Base-by-base conservation (phyloP, 1,140 invertebrate species). In the Sycophila sp. region DNA sequence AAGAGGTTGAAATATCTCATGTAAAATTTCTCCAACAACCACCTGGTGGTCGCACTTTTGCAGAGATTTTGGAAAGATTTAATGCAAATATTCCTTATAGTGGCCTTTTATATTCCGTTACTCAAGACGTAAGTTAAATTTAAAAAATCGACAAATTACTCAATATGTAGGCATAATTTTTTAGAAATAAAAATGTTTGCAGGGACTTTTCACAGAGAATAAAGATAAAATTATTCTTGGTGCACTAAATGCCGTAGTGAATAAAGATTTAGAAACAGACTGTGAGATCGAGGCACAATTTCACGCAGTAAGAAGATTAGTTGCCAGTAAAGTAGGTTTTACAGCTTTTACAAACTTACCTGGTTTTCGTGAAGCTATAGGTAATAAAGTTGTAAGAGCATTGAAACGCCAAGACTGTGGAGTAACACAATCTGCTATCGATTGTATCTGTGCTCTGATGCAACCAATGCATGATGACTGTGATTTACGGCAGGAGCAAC, bases 401-500 rank as follows among this genome's bases (percentile, higher is more conserved):
- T 84, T 99, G 69, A 94, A 96, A 68, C 88, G 93, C 73, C 94
- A 96, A 76, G 91, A 96, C 82, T 91, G 93, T 77, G 96, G 93
- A 22, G 94, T 99, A 15, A 95, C 96, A 24, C 96, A 99, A 87
- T 95, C 97, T 7, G 97, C 96, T 11, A 91, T 99, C 69, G 98
- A 99, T 86, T 97, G 98, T 87, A 91, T 99, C 58, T 98, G 96
- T 87, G 96, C 98, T 30, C 88, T 99, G 11, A 98, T 99, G 95
- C 97, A 99, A 86, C 98, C 98, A 1, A 99, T 99, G 94, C 98
- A 99, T 85, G 92, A 96, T 75, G 95, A 99, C 82, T 98, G 96
- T 82, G 93, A 94, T 84, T 85, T 99, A 30, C 89, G 96, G 75
- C 96, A 98, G 85, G 98, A 99, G 81, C 98, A 99, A 85, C 86